phyloP scores from a whole-genome alignment of 2,888 invertebrate genomes.

The Apodemia zela region DNA sequence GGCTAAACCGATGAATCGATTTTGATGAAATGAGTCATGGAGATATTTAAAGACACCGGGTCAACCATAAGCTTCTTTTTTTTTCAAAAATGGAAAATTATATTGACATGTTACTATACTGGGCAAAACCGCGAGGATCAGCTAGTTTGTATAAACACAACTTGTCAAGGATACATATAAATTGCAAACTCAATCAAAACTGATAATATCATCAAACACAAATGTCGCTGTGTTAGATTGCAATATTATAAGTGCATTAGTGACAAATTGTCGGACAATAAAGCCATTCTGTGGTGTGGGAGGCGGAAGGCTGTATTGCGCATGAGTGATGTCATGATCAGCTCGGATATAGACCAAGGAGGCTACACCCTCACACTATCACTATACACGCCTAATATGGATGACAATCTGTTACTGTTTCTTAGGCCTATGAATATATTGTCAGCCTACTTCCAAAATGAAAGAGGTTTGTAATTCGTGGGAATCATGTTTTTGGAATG shows the following conservation, averaged over 20 bases:
- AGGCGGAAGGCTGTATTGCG: constrained; percentile 13
- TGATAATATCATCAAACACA: constrained; percentile 11
- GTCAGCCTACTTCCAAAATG: background rate
- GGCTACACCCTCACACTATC: constrained; percentile 11
- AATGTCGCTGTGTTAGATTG: background rate
- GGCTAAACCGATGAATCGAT: too few species aligned
- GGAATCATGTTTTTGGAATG: background rate
- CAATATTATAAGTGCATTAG: constrained; percentile 15
- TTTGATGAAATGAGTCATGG: too few species aligned
- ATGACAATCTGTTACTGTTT: background rate
- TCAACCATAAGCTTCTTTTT: too few species aligned
- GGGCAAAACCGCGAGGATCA: background rate
- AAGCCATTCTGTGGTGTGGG: constrained; percentile 4
- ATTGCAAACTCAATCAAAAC: constrained; percentile 5
- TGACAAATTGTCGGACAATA: constrained; percentile 32
- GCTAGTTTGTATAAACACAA: background rate
- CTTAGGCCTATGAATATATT: background rate
- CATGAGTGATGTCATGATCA: constrained; percentile 6
- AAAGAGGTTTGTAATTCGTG: background rate
- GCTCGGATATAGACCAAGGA: constrained; percentile 2
- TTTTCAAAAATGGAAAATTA: too few species aligned
- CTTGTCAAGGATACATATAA: constrained; percentile 4
- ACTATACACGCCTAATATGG: background rate
- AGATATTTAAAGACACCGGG: too few species aligned
- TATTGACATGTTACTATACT: too few species aligned